Percentiles rank a stretch among this genome's conserved stretches.
phyloP scores from a whole-genome alignment of 2,113 vertebrate genomes.

The Anolis sagrei region DNA sequence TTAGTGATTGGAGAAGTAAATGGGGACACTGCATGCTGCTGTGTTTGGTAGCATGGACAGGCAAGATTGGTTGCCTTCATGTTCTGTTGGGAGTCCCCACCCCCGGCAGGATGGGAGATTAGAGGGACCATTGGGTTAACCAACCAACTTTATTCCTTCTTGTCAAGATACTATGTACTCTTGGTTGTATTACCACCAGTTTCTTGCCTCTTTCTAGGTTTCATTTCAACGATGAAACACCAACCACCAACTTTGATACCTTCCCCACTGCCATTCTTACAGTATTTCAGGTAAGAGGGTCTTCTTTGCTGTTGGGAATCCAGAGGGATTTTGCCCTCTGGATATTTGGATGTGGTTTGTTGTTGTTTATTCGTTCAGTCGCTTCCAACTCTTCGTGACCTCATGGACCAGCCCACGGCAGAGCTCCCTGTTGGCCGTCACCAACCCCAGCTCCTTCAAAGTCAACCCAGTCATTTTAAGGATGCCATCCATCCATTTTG shows the following conservation, averaged over 20 bases:
- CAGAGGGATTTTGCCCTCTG: too few relatives aligned
- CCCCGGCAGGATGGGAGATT: background rate
- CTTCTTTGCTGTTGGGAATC: background rate
- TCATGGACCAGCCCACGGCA: too few relatives aligned
- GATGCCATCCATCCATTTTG: too few relatives aligned
- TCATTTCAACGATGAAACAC: constrained; percentile 94
- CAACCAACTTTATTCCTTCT: background rate
- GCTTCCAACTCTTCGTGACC: too few relatives aligned
- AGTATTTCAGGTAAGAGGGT: constrained; percentile 92
- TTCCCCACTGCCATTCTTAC: constrained; percentile 97
- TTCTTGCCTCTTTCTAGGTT: constrained; percentile 79
- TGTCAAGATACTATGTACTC: too few relatives aligned
- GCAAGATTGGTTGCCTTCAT: background rate
- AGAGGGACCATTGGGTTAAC: background rate
- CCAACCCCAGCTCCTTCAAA: too few relatives aligned
- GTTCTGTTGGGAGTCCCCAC: background rate
- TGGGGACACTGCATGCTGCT: too few relatives aligned
- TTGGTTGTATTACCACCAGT: constrained; percentile 2
- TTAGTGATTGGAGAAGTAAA: too few relatives aligned
- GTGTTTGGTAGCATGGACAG: too few relatives aligned
- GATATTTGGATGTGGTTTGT: background rate
- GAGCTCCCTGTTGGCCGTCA: too few relatives aligned
- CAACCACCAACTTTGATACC: constrained; percentile 96
- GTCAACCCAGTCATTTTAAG: too few relatives aligned
- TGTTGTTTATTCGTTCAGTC: too few relatives aligned